phyloP scores from a whole-genome alignment of 2,888 invertebrate species.

The Habroteleia sp. region DNA sequence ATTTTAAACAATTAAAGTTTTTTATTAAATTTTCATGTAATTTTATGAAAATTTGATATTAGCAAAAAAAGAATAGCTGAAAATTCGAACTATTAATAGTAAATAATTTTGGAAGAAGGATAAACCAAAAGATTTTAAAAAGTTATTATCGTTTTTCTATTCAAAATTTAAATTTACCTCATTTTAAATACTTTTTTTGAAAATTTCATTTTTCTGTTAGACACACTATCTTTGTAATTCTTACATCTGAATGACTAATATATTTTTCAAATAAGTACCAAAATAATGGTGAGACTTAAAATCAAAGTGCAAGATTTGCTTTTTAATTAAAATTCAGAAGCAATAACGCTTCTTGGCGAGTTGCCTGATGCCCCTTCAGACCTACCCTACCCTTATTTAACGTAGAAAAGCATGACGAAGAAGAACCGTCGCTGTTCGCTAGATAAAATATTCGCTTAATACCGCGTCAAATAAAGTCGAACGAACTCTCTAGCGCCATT shows the following conservation, averaged over 20 bases:
- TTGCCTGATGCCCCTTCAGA: constrained; percentile 48
- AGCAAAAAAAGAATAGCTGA: too few relatives aligned
- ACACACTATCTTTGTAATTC: too few relatives aligned
- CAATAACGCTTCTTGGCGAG: constrained; percentile 51
- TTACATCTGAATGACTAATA: background rate
- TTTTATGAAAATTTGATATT: too few relatives aligned
- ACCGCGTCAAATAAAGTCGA: constrained; percentile 45
- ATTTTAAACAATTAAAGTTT: too few relatives aligned
- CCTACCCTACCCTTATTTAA: constrained; percentile 22
- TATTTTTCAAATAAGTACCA: background rate
- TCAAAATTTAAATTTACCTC: too few relatives aligned
- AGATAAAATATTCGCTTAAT: constrained; percentile 55
- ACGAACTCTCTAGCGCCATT: constrained; percentile 10
- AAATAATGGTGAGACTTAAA: background rate
- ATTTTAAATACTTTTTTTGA: too few relatives aligned
- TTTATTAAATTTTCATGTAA: too few relatives aligned
- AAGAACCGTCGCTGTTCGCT: constrained; percentile 32
- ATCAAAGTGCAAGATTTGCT: constrained; percentile 31
- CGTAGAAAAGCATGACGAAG: constrained; percentile 41
- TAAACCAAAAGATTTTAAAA: too few relatives aligned
- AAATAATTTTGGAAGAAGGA: too few relatives aligned
- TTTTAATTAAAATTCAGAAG: constrained; percentile 43
- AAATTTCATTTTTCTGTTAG: too few relatives aligned
- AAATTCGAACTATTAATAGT: too few relatives aligned
- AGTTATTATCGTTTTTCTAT: too few relatives aligned